A percentile compares a stretch with the other conserved stretches of the same genome.
phyloP scores from a whole-genome alignment of 2,888 invertebrate species.

The Dendrolimus pini region DNA sequence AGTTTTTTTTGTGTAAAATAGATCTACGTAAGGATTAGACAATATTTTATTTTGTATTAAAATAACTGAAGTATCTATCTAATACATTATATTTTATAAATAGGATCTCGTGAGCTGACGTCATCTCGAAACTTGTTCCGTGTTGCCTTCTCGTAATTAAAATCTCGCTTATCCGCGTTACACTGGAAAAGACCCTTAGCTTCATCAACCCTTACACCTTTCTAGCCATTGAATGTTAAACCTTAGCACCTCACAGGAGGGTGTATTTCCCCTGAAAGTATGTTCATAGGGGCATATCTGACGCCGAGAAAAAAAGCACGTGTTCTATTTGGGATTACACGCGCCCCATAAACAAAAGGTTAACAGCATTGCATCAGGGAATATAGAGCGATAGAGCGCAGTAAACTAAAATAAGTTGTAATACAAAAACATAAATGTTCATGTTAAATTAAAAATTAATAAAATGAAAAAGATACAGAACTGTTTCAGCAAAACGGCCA shows the following conservation, averaged over 20 bases:
- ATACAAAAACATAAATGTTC: too few species aligned
- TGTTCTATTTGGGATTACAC: slow-evolving; percentile 74
- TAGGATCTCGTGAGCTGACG: neutral
- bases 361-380: slow-evolving; percentile 48
- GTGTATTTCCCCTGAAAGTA: slow-evolving; percentile 22
- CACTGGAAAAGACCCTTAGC: slow-evolving; percentile 61
- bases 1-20: too few species aligned
- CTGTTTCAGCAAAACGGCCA: too few species aligned
- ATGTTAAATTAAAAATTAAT: too few species aligned
- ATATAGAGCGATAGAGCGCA: too few species aligned
- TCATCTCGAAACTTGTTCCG: neutral
- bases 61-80: too few species aligned
- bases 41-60: too few species aligned
- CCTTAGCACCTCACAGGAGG: slow-evolving; percentile 23
- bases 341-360: slow-evolving; percentile 68
- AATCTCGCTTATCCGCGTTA: slow-evolving; percentile 66
- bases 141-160: slow-evolving; percentile 56
- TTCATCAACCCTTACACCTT: slow-evolving; percentile 38
- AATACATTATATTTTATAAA: too few species aligned
- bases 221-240: slow-evolving; percentile 16
- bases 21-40: too few species aligned
- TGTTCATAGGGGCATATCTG: slow-evolving; percentile 28
- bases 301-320: slow-evolving; percentile 72
- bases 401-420: too few species aligned
- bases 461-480: too few species aligned